Base-by-base conservation (phyloP, 2,797 vertebrate species). In the Psittacula derbiana region DNA sequence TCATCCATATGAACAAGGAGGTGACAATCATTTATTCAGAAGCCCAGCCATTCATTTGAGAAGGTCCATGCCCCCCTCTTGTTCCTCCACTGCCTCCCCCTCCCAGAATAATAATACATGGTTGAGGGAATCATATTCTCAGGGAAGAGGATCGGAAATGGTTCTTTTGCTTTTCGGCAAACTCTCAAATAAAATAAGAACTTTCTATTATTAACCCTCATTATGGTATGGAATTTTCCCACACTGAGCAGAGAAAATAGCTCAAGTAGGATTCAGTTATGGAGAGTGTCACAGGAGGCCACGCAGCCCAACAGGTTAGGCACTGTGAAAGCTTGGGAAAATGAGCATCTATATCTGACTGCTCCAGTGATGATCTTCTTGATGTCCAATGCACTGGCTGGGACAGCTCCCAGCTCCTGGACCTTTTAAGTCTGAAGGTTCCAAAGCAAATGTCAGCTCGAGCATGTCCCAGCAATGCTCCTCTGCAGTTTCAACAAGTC, bases 181-280 rank as follows among this genome's bases (percentile, higher is more conserved):
- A 88, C 43, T 81, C 67, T 95, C 92, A 91, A 91, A 90, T 92
- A 72, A 94, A 92, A 92, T 75, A 88, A 93, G 87, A 88, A 50
- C 58, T 87, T 92, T 74, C 94, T 92, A 55, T 92, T 94, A 81
- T 88, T 88, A 92, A 94, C 88, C 58, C 36, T 95, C 76, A 46
- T 91, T 71, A 36, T 72, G 92, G 76, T 67, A 50, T 5, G 58
- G 92, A 91, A 82, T 92, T 95, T 91, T 92, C 92, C 90, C 85
- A 88, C 92, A 86, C 58, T 83, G 64, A 95, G 72, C 53, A 83
- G n/a, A 67, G 92, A 76, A 91, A 95, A 91, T n/a, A 88, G 64
- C 64, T 72, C n/a, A 12, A 83, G 65, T 33, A 80, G 65, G 53
- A 75, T 52, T 55, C 19, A 19, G 0, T 50, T 69, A 33, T 11